Percentiles rank a stretch among this genome's conserved stretches.
These are phyloP conservation scores for Dicaeum eximium DNA, from an alignment of 2,113 vertebrate genomes.

Conservation along the genomic window DNA sequence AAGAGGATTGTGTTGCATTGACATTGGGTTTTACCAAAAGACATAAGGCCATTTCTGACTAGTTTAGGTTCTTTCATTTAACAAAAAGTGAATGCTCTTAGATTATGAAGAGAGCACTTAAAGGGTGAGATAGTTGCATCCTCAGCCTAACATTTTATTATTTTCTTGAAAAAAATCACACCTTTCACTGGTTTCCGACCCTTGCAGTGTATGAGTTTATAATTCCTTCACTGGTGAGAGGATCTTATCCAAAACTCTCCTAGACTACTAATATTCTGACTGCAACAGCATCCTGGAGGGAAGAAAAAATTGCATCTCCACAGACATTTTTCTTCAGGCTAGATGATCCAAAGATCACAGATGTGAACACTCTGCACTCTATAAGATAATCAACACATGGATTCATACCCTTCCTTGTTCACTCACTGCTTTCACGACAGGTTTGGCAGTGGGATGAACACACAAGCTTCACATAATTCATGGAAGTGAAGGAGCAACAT, in stretches of 20 bases:
- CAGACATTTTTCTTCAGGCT: not conserved
- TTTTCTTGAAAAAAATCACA: not conserved
- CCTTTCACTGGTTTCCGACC: not conserved
- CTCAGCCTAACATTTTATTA: not conserved
- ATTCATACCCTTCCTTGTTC: not conserved
- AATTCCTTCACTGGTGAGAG: not conserved
- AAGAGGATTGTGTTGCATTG: not conserved
- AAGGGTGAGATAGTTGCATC: not conserved
- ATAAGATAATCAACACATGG: not conserved
- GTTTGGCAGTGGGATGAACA: not conserved
- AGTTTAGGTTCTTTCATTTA: not conserved
- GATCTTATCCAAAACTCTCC: not conserved
- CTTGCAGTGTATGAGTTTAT: not conserved
- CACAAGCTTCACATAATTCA: not conserved
- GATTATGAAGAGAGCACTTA: not conserved
- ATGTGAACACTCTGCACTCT: not conserved
- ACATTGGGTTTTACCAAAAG: not conserved
- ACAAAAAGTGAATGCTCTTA: not conserved
- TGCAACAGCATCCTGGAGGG: not conserved
- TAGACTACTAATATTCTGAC: not conserved
- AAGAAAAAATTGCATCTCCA: not conserved
- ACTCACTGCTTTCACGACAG: not conserved
- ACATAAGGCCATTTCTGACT: not conserved
- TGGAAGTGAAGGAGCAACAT: not conserved
- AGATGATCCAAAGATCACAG: not conserved